phyloP scores from a whole-genome alignment of 2,888 invertebrate genomes.

The Teleogryllus oceanicus region DNA sequence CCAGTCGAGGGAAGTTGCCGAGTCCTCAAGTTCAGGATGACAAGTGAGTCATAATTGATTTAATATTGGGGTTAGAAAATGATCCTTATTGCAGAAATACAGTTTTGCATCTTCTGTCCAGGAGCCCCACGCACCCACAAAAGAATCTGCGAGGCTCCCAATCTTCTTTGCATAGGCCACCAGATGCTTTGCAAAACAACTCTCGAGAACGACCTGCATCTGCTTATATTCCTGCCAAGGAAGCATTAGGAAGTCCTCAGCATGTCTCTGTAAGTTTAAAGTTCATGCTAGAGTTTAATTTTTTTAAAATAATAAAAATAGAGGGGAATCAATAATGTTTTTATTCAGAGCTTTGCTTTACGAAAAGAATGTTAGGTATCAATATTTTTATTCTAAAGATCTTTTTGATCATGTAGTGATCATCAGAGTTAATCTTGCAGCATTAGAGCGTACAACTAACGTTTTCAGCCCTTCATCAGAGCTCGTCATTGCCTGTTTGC shows the following conservation, averaged over 20 bases:
- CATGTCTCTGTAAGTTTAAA: conserved; percentile 32
- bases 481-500: too few species aligned
- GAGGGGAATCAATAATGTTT: too few species aligned
- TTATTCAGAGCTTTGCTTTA: too few species aligned
- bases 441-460: too few species aligned
- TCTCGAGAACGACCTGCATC: conserved; percentile 56
- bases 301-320: too few species aligned
- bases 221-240: conserved; percentile 49
- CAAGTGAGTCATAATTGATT: conserved; percentile 38
- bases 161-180: conserved; percentile 42
- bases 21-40: conserved; percentile 42
- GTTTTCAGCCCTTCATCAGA: too few species aligned
- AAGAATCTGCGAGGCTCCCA: conserved; percentile 43
- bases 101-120: conserved; percentile 22
- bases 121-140: conserved; percentile 31
- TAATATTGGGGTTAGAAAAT: not conserved
- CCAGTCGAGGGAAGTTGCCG: conserved; percentile 42
- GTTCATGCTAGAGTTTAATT: not conserved
- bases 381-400: too few species aligned
- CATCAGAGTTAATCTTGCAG: too few species aligned
- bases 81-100: not conserved
- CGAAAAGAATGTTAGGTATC: too few species aligned
- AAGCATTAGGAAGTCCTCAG: conserved; percentile 35
- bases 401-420: too few species aligned
- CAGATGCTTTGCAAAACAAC: conserved; percentile 35